These are phyloP conservation scores for Ammospiza caudacuta DNA, from an alignment of 2,113 vertebrate genomes.

Conservation along the genomic window DNA sequence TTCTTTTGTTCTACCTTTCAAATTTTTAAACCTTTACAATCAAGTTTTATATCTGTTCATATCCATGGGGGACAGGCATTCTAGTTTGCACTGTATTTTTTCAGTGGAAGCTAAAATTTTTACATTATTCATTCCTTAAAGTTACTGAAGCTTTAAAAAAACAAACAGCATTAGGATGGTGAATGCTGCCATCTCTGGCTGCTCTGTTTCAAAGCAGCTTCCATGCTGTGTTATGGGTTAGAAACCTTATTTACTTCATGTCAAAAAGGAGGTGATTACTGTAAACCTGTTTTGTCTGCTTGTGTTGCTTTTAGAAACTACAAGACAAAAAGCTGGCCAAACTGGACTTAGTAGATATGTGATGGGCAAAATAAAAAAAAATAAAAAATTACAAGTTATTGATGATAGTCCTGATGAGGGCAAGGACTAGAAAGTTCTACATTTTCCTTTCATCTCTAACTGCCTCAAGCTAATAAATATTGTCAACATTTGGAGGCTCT, in stretches of 20 bases:
- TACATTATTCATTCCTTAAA: neutral
- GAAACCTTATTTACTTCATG: neutral
- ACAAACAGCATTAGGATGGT: neutral
- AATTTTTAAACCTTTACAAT: neutral
- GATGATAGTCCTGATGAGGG: neutral
- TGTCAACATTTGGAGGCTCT: neutral
- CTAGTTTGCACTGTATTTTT: neutral
- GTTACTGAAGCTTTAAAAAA: neutral
- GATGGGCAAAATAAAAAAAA: neutral
- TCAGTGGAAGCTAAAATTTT: neutral
- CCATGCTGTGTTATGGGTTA: neutral
- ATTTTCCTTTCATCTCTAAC: neutral
- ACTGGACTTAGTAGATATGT: neutral
- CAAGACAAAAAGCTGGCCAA: neutral
- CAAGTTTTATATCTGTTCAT: neutral
- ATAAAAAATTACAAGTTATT: neutral
- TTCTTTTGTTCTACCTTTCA: neutral
- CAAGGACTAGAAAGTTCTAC: neutral
- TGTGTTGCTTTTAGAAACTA: neutral
- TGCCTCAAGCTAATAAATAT: neutral
- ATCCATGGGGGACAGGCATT: neutral
- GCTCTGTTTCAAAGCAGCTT: neutral
- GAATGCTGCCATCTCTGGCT: slow-evolving; percentile 43
- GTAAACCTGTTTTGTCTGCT: neutral
- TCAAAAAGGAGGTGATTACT: neutral